phyloP scores from a whole-genome alignment of 37 sponge, comb jelly and placozoan species.

The Hormiphora californensis region DNA sequence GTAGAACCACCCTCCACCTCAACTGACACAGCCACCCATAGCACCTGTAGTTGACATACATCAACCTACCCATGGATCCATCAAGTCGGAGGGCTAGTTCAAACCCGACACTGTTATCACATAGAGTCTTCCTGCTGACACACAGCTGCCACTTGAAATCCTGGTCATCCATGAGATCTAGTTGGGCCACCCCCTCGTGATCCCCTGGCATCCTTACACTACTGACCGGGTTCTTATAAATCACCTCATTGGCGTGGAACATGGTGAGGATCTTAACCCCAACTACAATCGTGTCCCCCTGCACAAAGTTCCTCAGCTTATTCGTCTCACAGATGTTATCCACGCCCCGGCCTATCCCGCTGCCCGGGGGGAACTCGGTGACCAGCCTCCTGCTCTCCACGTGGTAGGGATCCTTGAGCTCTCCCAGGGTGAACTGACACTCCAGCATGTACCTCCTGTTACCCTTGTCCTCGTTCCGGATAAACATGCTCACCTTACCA shows the following conservation, averaged over 20 bases:
- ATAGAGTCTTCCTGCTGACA: conserved; percentile 25
- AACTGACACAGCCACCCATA: conserved; percentile 33
- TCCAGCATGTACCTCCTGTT: conserved; percentile 30
- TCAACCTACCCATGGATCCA: conserved; percentile 18
- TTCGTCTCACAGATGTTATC: conserved; percentile 28
- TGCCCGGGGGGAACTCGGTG: conserved; percentile 10
- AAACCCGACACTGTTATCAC: conserved; percentile 7
- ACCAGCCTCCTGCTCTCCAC: conserved; percentile 37
- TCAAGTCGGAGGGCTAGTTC: conserved; percentile 8
- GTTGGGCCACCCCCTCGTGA: neutral
- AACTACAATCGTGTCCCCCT: neutral
- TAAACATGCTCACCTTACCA: conserved; percentile 15
- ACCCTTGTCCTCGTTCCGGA: conserved; percentile 10
- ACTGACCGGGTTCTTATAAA: neutral
- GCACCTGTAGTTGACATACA: conserved; percentile 45
- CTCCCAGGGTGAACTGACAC: conserved; percentile 43
- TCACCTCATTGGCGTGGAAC: conserved; percentile 17
- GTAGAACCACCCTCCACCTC: conserved; percentile 18
- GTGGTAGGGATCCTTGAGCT: conserved; percentile 40
- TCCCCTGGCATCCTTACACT: neutral
- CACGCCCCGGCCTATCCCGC: conserved; percentile 13
- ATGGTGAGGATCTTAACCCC: conserved; percentile 16
- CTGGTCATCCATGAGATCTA: conserved; percentile 21
- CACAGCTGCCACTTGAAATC: conserved; percentile 34
- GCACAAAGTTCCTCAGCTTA: conserved; percentile 22